Evolutionary conservation across 1,140 invertebrate species (phyloP).

Genomic region (Araneus ventricosus): DNA sequence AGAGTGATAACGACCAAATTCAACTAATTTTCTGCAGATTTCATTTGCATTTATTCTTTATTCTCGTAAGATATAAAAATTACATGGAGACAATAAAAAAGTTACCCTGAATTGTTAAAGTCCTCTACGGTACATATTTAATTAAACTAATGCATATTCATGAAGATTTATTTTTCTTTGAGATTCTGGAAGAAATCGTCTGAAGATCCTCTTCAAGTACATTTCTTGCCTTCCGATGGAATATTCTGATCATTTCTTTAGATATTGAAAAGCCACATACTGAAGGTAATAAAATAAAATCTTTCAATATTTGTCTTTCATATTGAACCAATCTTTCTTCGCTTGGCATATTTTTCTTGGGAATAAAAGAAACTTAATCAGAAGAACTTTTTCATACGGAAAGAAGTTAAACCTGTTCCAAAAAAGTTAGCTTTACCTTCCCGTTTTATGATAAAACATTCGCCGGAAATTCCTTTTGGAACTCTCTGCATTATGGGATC

Average conservation of each 20-base stretch:
- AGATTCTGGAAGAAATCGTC: too few species aligned
- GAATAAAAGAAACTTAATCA: constrained; percentile 30
- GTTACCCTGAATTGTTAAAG: too few species aligned
- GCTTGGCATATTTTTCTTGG: background rate
- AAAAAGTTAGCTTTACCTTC: constrained; percentile 11
- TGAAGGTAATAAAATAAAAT: background rate
- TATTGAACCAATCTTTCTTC: background rate
- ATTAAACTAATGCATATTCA: too few species aligned
- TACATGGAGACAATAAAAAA: too few species aligned
- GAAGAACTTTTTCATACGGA: background rate
- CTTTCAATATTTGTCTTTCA: constrained; percentile 23
- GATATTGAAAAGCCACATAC: background rate
- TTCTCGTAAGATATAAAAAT: too few species aligned
- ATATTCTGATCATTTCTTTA: background rate
- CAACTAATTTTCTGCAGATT: too few species aligned
- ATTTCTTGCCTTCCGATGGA: too few species aligned
- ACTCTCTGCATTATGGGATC: constrained; percentile 1
- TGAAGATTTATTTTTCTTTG: too few species aligned
- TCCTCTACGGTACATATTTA: too few species aligned
- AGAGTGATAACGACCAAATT: too few species aligned
- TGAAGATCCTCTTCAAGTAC: too few species aligned
- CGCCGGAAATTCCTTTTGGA: background rate
- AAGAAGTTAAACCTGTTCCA: background rate
- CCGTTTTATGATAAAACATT: background rate
- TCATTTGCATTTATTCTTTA: too few species aligned